phyloP scores from a whole-genome alignment of 1,140 invertebrate species.

The Acyrthosiphon pisum region DNA sequence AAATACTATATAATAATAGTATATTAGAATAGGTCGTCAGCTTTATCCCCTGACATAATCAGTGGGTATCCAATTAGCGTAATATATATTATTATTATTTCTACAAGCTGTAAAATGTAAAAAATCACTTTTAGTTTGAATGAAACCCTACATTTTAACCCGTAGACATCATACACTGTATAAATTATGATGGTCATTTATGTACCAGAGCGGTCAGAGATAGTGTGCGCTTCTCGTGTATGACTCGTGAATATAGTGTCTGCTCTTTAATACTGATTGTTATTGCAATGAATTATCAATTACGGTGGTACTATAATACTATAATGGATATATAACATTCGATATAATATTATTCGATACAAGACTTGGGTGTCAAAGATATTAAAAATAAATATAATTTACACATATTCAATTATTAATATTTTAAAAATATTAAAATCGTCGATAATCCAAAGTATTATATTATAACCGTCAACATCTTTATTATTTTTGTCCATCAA shows the following conservation, averaged over 20 bases:
- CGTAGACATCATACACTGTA: background rate
- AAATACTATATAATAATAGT: background rate
- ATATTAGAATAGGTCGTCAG: background rate
- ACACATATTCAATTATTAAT: too few relatives aligned
- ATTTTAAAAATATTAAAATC: too few relatives aligned
- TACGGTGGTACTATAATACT: too few relatives aligned
- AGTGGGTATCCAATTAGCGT: background rate
- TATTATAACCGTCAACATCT: too few relatives aligned
- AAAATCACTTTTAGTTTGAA: background rate
- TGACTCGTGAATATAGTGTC: background rate
- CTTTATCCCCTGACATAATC: background rate
- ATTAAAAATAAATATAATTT: too few relatives aligned
- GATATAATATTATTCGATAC: too few relatives aligned
- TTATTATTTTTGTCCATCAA: too few relatives aligned
- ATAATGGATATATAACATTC: too few relatives aligned
- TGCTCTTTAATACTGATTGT: background rate
- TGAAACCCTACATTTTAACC: background rate
- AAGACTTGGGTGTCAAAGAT: too few relatives aligned
- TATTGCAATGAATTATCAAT: background rate
- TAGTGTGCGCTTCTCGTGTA: background rate
- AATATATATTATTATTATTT: background rate
- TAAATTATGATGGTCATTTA: background rate
- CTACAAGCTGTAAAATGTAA: background rate
- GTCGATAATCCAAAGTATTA: too few relatives aligned
- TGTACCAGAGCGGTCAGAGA: background rate